Evolutionary conservation across 2,113 vertebrate genomes (phyloP).

Genomic region (Prunella himalayana): DNA sequence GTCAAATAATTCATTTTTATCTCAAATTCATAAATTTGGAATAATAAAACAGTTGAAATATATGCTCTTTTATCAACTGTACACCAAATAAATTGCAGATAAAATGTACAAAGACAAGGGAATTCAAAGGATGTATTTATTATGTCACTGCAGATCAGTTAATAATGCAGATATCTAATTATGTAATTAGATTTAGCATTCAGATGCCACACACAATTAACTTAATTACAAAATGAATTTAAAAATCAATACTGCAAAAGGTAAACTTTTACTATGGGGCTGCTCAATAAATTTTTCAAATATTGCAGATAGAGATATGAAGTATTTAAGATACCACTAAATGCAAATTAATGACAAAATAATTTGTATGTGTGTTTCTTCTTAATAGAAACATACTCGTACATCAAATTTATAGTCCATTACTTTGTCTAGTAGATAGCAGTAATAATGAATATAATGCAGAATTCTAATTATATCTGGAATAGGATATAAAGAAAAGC

Average conservation of each 20-base stretch:
- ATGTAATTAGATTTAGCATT: conserved; percentile 55
- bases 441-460: neutral
- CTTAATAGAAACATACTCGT: neutral
- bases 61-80: neutral
- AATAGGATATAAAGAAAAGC: neutral
- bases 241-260: conserved; percentile 28
- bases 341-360: conserved; percentile 21
- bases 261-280: conserved; percentile 2
- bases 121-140: conserved; percentile 30
- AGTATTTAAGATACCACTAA: conserved; percentile 11
- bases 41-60: neutral
- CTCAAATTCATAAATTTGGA: neutral
- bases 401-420: neutral
- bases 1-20: neutral
- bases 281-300: conserved; percentile 16
- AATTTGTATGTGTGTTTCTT: neutral
- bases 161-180: conserved; percentile 58
- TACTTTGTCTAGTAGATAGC: neutral
- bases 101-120: neutral
- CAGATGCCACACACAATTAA: conserved; percentile 50
- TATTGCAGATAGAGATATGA: neutral
- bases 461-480: neutral
- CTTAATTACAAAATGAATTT: conserved; percentile 50
- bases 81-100: neutral
- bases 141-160: conserved; percentile 43